A percentile compares a stretch with the other conserved stretches of the same genome.
Evolutionary conservation across 2,888 invertebrate genomes (phyloP).

Genomic region (Microctonus brassicae): DNA sequence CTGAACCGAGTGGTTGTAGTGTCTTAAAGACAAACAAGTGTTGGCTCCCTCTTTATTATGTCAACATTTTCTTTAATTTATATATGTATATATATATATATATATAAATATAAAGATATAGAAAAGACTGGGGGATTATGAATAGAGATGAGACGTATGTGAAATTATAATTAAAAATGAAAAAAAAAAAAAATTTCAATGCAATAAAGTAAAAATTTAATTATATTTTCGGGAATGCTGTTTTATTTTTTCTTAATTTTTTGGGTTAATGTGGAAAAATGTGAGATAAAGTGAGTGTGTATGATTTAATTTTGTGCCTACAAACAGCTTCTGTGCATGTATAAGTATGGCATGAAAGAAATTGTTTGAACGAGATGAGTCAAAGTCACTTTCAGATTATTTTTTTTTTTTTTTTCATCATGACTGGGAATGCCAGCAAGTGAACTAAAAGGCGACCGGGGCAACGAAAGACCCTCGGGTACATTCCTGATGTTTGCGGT

Average conservation of each 20-base stretch:
- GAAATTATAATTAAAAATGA: too few species aligned
- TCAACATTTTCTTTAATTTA: background rate
- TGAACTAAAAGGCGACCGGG: conserved; percentile 27
- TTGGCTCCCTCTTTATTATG: conserved; percentile 9
- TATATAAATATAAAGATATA: background rate
- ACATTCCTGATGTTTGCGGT: conserved; percentile 55
- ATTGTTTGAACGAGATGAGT: conserved; percentile 21
- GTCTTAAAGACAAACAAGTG: background rate
- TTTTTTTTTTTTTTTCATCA: conserved; percentile 9
- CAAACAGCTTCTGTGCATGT: too few species aligned
- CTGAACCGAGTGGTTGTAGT: background rate
- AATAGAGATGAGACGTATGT: too few species aligned
- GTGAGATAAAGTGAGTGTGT: too few species aligned
- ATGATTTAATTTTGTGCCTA: too few species aligned
- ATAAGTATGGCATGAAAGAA: too few species aligned
- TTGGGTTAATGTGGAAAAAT: too few species aligned
- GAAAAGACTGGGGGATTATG: background rate
- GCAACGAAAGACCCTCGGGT: conserved; percentile 27
- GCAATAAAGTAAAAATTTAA: too few species aligned
- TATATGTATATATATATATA: background rate
- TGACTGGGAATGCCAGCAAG: conserved; percentile 33
- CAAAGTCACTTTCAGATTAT: conserved; percentile 33
- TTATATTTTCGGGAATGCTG: too few species aligned
- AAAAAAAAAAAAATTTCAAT: too few species aligned
- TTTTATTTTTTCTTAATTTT: too few species aligned